phyloP scores from a whole-genome alignment of 2,888 invertebrate genomes.

The Tachina fera region DNA sequence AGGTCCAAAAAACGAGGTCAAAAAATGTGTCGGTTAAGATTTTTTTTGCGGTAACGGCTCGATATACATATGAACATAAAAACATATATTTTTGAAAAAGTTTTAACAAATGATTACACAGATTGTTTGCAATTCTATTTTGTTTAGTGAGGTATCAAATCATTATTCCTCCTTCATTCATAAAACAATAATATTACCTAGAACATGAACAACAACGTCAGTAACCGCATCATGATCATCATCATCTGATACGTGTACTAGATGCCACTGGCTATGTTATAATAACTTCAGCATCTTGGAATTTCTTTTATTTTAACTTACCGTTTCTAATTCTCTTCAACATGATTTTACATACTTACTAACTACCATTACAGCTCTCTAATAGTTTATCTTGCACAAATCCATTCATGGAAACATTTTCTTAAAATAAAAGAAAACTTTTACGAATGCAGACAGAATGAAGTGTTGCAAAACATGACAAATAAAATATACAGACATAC shows the following conservation, averaged over 20 bases:
- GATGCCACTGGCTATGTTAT: conserved; percentile 56
- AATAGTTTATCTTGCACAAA: conserved; percentile 26
- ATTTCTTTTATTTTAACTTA: background rate
- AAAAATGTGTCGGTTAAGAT: no score
- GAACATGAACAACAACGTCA: background rate
- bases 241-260: conserved; percentile 12
- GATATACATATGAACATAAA: no score
- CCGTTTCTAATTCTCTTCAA: conserved; percentile 11
- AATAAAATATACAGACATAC: conserved; percentile 55
- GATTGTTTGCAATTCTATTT: conserved; percentile 58
- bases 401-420: conserved; percentile 50
- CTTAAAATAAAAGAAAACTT: conserved; percentile 1
- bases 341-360: conserved; percentile 28
- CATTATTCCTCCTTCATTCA: conserved; percentile 46
- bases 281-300: conserved; percentile 35
- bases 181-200: conserved; percentile 4
- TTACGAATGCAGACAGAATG: conserved; percentile 46
- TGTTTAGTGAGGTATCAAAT: conserved; percentile 50
- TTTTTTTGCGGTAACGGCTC: no score
- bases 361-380: background rate
- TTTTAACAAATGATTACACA: conserved; percentile 61
- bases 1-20: no score
- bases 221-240: conserved; percentile 1
- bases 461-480: conserved; percentile 53
- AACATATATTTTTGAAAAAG: conserved; percentile 1